Evolutionary conservation across 2,113 vertebrate species (phyloP), one percentile per base, ranked within the genome.

Genomic region (Cebus imitator): DNA sequence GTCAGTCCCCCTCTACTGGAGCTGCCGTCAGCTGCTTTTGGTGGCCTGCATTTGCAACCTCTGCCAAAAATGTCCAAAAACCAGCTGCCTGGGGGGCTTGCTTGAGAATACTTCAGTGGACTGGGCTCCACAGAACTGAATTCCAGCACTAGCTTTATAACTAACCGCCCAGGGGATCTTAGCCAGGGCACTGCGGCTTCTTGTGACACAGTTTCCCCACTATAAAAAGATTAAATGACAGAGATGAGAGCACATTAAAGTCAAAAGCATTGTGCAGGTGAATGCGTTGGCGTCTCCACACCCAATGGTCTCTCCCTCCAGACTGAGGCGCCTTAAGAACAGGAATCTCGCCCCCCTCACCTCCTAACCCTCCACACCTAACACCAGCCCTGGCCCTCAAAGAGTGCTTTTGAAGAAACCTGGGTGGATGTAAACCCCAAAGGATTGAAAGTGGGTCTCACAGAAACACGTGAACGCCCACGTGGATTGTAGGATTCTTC

Each of bases 381-480:
- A 3, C 14, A 0, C 30, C 43, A 57, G 18, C 14, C 50, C 48
- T 21, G 25, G 8, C 16, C 2, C 35, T 40, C 35, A 40, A 37
- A 88, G 13, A 18, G 76, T 21, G 40, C 21, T 61, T 83, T 11
- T 4, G 1, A 35, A 78, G 4, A 72, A 43, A 7, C 40, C 61
- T 17, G 48, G 30, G 20, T 17, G 5, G 48, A 32, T 17, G 3
- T n/a, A 21, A 4, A 43, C 6, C 57, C 14, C 0, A n/a, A 45
- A 68, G 48, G 55, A 48, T 2, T 0, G 0, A 40, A 14, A 48
- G 32, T 20, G 13, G 40, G 27, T 12, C 50, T 21, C 21, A 55
- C 3, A 45, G 8, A 12, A 18, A 25, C 17, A 0, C 0, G 0
- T 72, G 32, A 6, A 40, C 66, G 10, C 25, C 18, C 8, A 1